Conservation (phyloP, 1,140 invertebrate species). For the Drosophila nigrodunni region DNA sequence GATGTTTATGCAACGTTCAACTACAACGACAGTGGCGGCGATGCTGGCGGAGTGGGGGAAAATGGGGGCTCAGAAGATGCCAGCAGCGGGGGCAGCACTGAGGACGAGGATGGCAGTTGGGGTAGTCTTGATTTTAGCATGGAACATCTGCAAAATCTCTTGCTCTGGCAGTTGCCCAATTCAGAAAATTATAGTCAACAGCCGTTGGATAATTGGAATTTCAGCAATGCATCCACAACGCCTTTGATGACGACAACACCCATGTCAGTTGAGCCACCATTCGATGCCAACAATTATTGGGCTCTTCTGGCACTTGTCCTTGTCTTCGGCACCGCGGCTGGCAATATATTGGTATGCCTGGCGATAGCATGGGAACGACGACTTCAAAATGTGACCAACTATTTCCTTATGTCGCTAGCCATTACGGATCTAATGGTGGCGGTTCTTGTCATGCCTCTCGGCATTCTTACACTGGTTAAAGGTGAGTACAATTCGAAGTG, state of each 20-base stretch:
- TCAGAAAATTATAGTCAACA: conserved; percentile 43
- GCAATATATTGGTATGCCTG: conserved; percentile 97
- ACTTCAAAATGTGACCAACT: conserved; percentile 98
- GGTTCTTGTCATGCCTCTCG: conserved; percentile 95
- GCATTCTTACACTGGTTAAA: conserved; percentile 91
- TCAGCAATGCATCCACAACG: conserved; percentile 39
- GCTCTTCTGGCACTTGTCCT: conserved; percentile 91
- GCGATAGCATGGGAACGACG: conserved; percentile 95
- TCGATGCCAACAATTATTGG: conserved; percentile 89
- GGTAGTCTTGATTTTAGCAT: conserved; percentile 58
- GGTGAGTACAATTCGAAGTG: conserved; percentile 86
- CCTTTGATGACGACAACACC: neutral
- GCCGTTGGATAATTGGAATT: conserved; percentile 48
- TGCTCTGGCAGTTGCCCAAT: conserved; percentile 46
- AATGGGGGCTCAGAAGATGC: conserved; percentile 30
- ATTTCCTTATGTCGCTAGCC: conserved; percentile 97
- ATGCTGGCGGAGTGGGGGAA: neutral
- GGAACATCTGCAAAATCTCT: conserved; percentile 46
- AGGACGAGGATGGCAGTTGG: conserved; percentile 35
- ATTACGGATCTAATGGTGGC: conserved; percentile 98
- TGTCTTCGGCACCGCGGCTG: conserved; percentile 94
- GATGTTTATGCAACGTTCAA: conserved; percentile 73
- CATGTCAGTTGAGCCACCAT: conserved; percentile 25
- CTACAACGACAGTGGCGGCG: conserved; percentile 57
- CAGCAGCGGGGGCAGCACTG: conserved; percentile 34